phyloP scores from a whole-genome alignment of 2,113 vertebrate species.

The Myocastor coypus region DNA sequence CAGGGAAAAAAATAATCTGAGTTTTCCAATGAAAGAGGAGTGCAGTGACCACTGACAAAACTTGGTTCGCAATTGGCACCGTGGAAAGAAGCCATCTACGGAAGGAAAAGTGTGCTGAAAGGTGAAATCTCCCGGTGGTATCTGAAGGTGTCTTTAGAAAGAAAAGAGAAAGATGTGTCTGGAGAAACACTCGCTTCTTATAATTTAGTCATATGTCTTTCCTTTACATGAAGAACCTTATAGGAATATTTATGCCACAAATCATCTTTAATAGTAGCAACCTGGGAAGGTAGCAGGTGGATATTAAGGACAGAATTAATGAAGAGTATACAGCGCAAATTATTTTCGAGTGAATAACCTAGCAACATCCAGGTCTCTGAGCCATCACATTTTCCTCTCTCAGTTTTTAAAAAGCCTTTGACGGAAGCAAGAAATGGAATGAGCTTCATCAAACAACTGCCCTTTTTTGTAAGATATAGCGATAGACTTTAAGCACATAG shows the following conservation, averaged over 20 bases:
- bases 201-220: neutral
- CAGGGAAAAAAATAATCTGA: neutral
- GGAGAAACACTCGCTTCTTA: neutral
- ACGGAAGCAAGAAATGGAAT: neutral
- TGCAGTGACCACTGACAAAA: neutral
- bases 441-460: slow-evolving; percentile 6
- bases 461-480: neutral
- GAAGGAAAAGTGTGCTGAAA: neutral
- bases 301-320: slow-evolving; percentile 12
- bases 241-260: neutral
- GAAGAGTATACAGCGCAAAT: neutral
- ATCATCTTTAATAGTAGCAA: slow-evolving; percentile 30
- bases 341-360: slow-evolving; percentile 34
- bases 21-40: slow-evolving; percentile 45
- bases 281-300: neutral
- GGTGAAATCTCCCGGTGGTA: neutral
- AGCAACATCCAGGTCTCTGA: neutral
- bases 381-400: slow-evolving; percentile 8
- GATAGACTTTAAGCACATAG: neutral
- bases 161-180: neutral
- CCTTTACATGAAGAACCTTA: slow-evolving; percentile 12
- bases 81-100: neutral
- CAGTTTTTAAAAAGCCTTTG: slow-evolving; percentile 25
- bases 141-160: slow-evolving; percentile 26
- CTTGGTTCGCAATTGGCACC: neutral